A percentile compares a stretch with the other conserved stretches of the same genome.
Conservation (phyloP, 1,140 invertebrate species). For the Conus ventricosus region DNA sequence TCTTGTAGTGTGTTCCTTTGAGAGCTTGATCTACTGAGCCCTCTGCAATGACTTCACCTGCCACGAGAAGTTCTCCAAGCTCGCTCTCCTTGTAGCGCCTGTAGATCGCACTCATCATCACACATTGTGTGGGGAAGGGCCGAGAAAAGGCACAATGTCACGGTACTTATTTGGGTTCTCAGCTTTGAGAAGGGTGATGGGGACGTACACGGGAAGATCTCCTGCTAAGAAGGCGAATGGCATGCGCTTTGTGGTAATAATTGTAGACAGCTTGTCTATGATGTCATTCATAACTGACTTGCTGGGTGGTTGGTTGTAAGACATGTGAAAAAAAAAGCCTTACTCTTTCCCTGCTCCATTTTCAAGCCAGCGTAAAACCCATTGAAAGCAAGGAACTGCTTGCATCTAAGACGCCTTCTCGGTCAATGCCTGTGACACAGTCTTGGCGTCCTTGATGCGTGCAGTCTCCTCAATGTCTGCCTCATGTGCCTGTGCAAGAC, state of each 20-base stretch:
- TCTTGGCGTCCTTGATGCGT: neutral
- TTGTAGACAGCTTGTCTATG: neutral
- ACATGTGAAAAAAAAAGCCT: neutral
- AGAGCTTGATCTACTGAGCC: too few relatives aligned
- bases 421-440: neutral
- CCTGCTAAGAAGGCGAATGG: neutral
- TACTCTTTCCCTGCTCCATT: neutral
- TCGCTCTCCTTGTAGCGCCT: too few relatives aligned
- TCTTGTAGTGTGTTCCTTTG: too few relatives aligned
- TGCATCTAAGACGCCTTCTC: conserved; percentile 3
- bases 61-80: too few relatives aligned
- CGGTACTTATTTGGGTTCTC: too few relatives aligned
- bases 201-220: neutral
- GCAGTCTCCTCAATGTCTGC: neutral
- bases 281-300: neutral
- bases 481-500: neutral
- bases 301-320: neutral
- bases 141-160: too few relatives aligned
- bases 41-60: too few relatives aligned
- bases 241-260: neutral
- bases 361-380: conserved; percentile 15
- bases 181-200: too few relatives aligned
- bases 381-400: neutral
- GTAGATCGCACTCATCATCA: too few relatives aligned
- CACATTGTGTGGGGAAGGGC: too few relatives aligned